Evolutionary conservation across 2,888 invertebrate species (phyloP).

Genomic region (Lucinisca nassula): DNA sequence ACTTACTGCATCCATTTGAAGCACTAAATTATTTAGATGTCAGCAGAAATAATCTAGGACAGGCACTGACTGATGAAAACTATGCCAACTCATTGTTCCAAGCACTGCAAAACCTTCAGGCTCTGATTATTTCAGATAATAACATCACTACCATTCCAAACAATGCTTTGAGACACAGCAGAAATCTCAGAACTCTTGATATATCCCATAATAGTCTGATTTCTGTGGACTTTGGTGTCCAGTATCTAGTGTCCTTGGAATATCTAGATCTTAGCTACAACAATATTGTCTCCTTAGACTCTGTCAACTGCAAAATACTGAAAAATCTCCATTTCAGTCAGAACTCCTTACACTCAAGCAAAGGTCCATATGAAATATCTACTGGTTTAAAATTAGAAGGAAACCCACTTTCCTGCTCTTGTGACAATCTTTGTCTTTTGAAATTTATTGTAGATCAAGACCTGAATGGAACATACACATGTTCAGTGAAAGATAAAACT

Average conservation of each 20-base stretch:
- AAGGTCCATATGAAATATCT: neutral
- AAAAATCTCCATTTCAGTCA: neutral
- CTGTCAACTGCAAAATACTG: neutral
- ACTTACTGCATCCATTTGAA: neutral
- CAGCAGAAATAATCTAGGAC: neutral
- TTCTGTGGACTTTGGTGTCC: neutral
- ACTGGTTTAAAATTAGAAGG: neutral
- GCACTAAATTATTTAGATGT: neutral
- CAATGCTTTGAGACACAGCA: neutral
- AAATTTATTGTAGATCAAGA: neutral
- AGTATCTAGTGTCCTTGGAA: neutral
- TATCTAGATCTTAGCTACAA: neutral
- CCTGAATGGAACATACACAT: neutral
- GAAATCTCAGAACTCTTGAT: neutral
- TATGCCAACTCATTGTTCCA: neutral
- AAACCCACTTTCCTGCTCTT: neutral
- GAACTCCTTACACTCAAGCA: neutral
- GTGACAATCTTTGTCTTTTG: neutral
- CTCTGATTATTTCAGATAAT: neutral
- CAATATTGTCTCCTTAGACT: neutral
- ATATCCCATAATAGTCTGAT: neutral
- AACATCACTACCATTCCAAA: neutral
- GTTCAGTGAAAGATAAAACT: neutral
- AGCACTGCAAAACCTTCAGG: neutral
- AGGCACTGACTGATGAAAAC: neutral